phyloP scores from a whole-genome alignment of 2,113 vertebrate genomes.

The Peucedramus taeniatus region DNA sequence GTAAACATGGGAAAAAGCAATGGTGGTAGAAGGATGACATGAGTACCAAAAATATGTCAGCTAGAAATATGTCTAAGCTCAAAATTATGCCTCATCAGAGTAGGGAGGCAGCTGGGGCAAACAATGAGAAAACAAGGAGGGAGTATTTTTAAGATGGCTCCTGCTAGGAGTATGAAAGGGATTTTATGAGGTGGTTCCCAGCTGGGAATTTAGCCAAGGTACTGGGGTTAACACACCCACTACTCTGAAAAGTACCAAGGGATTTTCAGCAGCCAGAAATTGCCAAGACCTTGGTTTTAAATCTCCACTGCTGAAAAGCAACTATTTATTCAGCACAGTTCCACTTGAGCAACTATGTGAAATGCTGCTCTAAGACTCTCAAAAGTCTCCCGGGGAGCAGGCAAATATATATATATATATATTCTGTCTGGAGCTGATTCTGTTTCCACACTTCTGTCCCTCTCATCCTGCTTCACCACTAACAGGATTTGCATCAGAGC shows the following conservation, averaged over 20 bases:
- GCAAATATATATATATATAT: neutral
- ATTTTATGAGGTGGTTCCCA: constrained; percentile 21
- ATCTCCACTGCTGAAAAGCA: constrained; percentile 43
- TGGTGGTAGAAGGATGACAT: neutral
- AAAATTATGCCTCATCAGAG: neutral
- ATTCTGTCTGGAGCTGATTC: constrained; percentile 44
- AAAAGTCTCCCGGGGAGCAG: constrained; percentile 15
- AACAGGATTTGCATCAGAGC: constrained; percentile 22
- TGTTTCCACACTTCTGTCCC: constrained; percentile 13
- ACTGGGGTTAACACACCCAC: constrained; percentile 11
- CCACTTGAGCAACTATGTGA: constrained; percentile 48
- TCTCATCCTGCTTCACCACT: constrained; percentile 5
- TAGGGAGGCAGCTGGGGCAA: neutral
- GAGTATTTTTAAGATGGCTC: neutral
- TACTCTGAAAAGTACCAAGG: constrained; percentile 10
- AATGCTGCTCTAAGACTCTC: constrained; percentile 53
- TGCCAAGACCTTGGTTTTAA: constrained; percentile 31
- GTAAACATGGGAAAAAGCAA: neutral
- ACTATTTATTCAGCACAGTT: constrained; percentile 47
- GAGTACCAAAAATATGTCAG: neutral
- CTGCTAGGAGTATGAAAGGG: neutral
- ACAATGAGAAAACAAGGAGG: neutral
- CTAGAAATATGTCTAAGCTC: neutral
- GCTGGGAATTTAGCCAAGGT: constrained; percentile 24
- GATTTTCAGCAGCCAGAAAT: constrained; percentile 24